These are phyloP conservation scores for Megaceryle maxima DNA, from an alignment of 2,113 vertebrate species.

Conservation along the genomic window DNA sequence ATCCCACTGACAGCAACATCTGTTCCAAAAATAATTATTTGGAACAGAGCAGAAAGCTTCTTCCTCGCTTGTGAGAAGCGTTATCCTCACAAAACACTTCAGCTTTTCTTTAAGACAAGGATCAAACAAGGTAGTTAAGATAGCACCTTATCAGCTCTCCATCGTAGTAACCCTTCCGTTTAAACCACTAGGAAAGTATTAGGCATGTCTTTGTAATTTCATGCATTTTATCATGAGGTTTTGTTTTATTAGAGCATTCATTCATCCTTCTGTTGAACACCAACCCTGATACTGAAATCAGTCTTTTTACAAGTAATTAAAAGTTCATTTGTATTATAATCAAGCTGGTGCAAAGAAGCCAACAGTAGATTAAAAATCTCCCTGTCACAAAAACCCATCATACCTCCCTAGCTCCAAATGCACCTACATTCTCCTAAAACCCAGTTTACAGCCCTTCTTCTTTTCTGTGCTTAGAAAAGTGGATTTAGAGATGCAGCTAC, in stretches of 20 bases:
- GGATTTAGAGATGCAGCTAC: constrained; percentile 76
- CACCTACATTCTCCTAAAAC: background rate
- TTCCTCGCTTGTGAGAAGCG: background rate
- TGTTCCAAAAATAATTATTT: background rate
- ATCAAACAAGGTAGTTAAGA: background rate
- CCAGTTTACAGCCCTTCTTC: background rate
- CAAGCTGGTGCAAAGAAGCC: background rate
- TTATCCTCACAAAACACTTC: background rate
- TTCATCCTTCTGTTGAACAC: background rate
- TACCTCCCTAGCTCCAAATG: background rate
- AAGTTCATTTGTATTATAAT: background rate
- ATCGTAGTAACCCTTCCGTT: background rate
- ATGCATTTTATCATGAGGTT: background rate
- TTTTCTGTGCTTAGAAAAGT: background rate
- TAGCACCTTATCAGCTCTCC: background rate
- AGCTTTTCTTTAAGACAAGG: background rate
- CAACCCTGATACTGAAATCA: background rate
- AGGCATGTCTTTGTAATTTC: background rate
- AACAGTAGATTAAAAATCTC: background rate
- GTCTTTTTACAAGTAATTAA: background rate
- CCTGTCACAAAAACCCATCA: constrained; percentile 1
- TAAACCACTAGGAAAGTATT: background rate
- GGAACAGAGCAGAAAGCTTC: background rate
- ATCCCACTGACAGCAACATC: background rate
- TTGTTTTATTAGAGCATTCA: background rate